These are phyloP conservation scores for Drosophila nigromelanica DNA, from an alignment of 1,140 invertebrate genomes.

Conservation along the genomic window DNA sequence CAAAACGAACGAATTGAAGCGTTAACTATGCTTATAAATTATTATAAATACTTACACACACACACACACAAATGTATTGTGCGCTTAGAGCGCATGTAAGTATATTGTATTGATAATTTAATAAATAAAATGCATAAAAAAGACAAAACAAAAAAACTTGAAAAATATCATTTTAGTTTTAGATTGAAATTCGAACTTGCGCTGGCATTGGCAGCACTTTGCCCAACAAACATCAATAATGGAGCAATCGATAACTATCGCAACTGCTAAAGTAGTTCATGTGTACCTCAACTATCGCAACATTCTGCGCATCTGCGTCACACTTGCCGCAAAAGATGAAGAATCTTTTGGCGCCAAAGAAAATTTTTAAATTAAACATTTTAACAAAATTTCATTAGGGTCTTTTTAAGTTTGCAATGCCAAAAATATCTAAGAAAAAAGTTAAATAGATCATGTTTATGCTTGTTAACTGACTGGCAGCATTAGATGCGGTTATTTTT, in stretches of 20 bases:
- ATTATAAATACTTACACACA: slow-evolving; percentile 46
- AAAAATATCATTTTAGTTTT: not conserved
- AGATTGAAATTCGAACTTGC: not conserved
- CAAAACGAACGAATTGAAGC: slow-evolving; percentile 43
- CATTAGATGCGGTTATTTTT: too few species aligned
- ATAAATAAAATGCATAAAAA: slow-evolving; percentile 43
- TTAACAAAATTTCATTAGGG: not conserved
- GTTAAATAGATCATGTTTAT: not conserved
- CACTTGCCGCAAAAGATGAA: not conserved
- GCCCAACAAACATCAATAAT: not conserved
- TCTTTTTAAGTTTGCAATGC: not conserved
- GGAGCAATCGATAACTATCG: not conserved
- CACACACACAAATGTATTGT: slow-evolving; percentile 27
- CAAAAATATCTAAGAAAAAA: not conserved
- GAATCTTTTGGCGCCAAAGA: not conserved
- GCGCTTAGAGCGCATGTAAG: slow-evolving; percentile 15
- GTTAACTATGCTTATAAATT: slow-evolving; percentile 68
- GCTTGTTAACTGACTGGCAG: not conserved
- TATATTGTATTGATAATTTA: slow-evolving; percentile 42
- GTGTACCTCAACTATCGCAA: not conserved
- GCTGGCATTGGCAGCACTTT: not conserved
- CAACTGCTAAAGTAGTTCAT: not conserved
- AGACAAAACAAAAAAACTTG: not conserved
- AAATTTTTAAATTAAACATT: not conserved
- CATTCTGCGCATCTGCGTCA: slow-evolving; percentile 1